Evolutionary conservation across 2,888 invertebrate species (phyloP), one percentile per base, ranked within the genome.

Genomic region (Formica aserva): DNA sequence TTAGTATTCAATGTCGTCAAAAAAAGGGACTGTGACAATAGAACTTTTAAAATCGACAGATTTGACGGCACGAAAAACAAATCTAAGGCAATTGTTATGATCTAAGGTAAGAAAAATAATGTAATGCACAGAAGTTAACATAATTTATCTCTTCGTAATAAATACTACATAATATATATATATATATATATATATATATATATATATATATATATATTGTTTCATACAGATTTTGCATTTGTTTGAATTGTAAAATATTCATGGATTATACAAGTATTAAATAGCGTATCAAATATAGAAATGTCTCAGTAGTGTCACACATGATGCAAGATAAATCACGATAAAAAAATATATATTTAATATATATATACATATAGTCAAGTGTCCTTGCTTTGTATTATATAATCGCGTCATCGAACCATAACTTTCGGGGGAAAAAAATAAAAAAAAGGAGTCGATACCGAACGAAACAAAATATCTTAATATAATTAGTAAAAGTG

Each of bases 341-440:
- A 52, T 41, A 52, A 26, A 66, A 75, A 48, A 52, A 5, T 18
- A 63, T 48, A 76, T 52, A 62, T 74, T 48, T 38, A 67, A 18
- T 66, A 62, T 48, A 52, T 48, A 52, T 52, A 77, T n/a, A 26
- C 8, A 41, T n/a, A 9, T 96, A 95, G 95, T 95, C 94, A 96
- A 96, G 96, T 96, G 96, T 95, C 96, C 96, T 96, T 96, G 96
- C 96, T 96, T 96, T 96, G 95, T 96, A 96, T 95, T 95, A 96
- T 96, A 95, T 38, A 13, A 95, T 93, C 94, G 94, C 93, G 91
- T 92, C 92, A 93, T 93, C 91, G 91, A 92, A 92, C 91, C 89
- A 93, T 93, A 94, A 92, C 93, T 94, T 94, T 93, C 92, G 92
- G 32, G 32, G 32, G 87, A 88, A 90, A 87, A 88, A 87, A 86